Evolutionary conservation across 2,797 vertebrate genomes (phyloP).

Genomic region (Podargus strigoides): DNA sequence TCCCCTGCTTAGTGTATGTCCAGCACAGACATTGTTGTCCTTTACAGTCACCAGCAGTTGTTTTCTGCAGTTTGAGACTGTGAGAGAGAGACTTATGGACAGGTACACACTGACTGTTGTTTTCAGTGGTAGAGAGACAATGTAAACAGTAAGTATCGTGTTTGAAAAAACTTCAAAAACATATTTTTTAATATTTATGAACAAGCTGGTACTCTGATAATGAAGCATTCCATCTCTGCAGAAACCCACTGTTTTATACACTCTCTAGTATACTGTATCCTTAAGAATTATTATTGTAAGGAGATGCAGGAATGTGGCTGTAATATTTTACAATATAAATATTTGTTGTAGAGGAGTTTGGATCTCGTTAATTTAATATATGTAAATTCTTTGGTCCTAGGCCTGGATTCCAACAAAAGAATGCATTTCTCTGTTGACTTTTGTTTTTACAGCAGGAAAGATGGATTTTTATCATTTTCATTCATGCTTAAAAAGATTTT

Average conservation of each 20-base stretch:
- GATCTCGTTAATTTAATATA: conserved; percentile 47
- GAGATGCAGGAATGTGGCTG: conserved; percentile 51
- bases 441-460: conserved; percentile 32
- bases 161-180: conserved; percentile 36
- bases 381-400: conserved; percentile 43
- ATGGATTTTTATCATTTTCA: conserved; percentile 9
- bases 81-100: not conserved
- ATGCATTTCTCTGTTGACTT: conserved; percentile 23
- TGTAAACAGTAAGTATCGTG: conserved; percentile 6
- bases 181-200: conserved; percentile 67
- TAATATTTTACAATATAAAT: conserved; percentile 53
- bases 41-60: not conserved
- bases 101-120: not conserved
- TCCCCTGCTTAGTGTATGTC: not conserved
- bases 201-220: conserved; percentile 46
- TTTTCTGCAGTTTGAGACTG: not conserved
- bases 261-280: not conserved
- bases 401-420: conserved; percentile 42
- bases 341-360: conserved; percentile 41
- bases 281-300: conserved; percentile 59
- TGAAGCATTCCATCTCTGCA: conserved; percentile 57
- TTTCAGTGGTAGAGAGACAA: not conserved
- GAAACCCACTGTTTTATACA: not conserved
- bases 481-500: conserved; percentile 9
- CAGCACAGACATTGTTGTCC: not conserved